Evolutionary conservation across 2,888 invertebrate species (phyloP), one percentile per base, ranked within the genome.

Genomic region (Drosophila eohydei): DNA sequence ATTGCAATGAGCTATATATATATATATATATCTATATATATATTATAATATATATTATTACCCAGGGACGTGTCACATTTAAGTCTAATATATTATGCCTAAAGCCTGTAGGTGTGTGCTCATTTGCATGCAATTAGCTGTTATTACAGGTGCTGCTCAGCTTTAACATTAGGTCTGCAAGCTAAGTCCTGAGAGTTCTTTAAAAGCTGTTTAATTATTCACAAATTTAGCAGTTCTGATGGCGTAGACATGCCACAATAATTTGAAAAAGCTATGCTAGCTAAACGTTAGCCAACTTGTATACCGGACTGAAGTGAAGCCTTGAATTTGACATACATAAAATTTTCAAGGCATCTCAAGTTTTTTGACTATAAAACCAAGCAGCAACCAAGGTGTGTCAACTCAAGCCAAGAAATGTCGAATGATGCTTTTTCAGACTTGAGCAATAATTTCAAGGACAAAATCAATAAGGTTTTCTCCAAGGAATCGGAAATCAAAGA

Each of bases 1-100:
- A 61, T 48, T 64, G 58, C 55, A 64, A 51, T 65, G 11, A 26
- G 11, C 11, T 12, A 12, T 26, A 12, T n/a, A 46, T n/a, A 48
- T n/a, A 9, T n/a, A 14, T 8, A n/a, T 46, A 30, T 2, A 4
- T 46, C 0, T 46, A 30, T 4, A 63, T 61, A 65, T 62, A 67
- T 28, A 14, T 68, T 70, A 61, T 62, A 57, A 57, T 71, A 55
- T 73, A 40, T 85, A 68, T 73, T 66, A 68, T 51, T 55, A 46
- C 26, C 71, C 21, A 12, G 59, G 67, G 66, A 59, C 44, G 48
- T 58, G 46, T 11, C 16, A 21, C 43, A 56, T 16, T 55, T 55
- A 28, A 55, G 6, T 44, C 14, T 34, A 26, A 52, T 43, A 38
- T 30, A 21, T 46, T 55, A 55, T 16, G 9, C 2, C 5, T 21